These are phyloP conservation scores for Heliconius charithonia DNA, from an alignment of 2,888 invertebrate genomes.

Conservation along the genomic window DNA sequence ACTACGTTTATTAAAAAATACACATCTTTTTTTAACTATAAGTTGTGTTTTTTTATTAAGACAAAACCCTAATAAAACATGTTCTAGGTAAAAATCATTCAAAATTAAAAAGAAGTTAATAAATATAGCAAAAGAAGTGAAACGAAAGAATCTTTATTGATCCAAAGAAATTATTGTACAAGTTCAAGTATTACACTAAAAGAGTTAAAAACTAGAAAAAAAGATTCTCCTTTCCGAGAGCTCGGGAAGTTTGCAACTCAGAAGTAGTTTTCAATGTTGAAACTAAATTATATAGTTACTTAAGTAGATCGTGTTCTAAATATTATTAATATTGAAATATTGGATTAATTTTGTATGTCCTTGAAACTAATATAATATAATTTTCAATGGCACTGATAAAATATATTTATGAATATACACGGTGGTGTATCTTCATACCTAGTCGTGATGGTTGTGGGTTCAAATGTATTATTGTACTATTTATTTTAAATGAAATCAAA, in stretches of 20 bases:
- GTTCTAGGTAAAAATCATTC: neutral
- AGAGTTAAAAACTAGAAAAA: neutral
- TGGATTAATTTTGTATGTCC: neutral
- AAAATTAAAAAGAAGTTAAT: neutral
- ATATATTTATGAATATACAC: too few species aligned
- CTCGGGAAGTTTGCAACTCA: neutral
- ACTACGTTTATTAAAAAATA: too few species aligned
- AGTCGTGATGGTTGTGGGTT: too few species aligned
- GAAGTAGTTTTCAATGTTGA: conserved; percentile 4
- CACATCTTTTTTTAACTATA: too few species aligned
- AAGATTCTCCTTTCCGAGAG: neutral
- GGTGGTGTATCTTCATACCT: too few species aligned
- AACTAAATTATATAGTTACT: conserved; percentile 12
- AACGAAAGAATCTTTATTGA: neutral
- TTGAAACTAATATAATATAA: neutral
- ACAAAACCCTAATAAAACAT: neutral
- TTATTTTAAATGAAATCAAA: neutral
- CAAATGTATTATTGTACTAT: too few species aligned
- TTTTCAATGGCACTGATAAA: too few species aligned
- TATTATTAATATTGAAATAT: neutral
- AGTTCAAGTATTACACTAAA: neutral
- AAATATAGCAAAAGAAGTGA: neutral
- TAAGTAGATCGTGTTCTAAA: neutral
- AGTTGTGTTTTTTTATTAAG: too few species aligned
- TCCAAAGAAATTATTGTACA: neutral